Conservation (phyloP, 2,113 vertebrate genomes). For the Piaya cayana region DNA sequence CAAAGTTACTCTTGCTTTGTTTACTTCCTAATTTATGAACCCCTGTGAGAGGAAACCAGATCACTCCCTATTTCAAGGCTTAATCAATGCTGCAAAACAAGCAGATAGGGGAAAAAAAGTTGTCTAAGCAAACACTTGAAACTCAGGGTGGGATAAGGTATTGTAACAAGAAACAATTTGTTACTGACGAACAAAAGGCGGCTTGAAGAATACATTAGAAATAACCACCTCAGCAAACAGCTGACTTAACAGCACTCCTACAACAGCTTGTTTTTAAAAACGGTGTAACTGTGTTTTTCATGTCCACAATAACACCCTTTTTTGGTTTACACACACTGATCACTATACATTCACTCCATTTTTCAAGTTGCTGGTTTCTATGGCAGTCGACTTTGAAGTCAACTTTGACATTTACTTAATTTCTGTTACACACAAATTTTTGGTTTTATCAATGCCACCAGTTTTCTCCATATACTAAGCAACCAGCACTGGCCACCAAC, state of each 20-base stretch:
- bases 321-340: not conserved
- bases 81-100: not conserved
- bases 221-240: not conserved
- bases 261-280: not conserved
- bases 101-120: not conserved
- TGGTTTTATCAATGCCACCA: not conserved
- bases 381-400: accelerated
- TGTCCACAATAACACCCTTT: not conserved
- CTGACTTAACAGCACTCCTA: not conserved
- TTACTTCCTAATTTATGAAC: slow-evolving; percentile 49
- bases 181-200: not conserved
- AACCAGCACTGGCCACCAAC: accelerated
- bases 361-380: accelerated
- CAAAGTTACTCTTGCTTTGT: not conserved
- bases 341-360: accelerated
- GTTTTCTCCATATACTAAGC: not conserved
- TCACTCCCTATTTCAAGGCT: not conserved
- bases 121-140: not conserved
- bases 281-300: not conserved
- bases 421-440: not conserved
- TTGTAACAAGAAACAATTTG: not conserved
- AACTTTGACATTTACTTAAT: accelerated
- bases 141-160: not conserved
- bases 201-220: not conserved
- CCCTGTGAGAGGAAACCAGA: not conserved